Evolutionary conservation across 2,888 invertebrate species (phyloP).

Genomic region (Caenorhabditis parvicauda): DNA sequence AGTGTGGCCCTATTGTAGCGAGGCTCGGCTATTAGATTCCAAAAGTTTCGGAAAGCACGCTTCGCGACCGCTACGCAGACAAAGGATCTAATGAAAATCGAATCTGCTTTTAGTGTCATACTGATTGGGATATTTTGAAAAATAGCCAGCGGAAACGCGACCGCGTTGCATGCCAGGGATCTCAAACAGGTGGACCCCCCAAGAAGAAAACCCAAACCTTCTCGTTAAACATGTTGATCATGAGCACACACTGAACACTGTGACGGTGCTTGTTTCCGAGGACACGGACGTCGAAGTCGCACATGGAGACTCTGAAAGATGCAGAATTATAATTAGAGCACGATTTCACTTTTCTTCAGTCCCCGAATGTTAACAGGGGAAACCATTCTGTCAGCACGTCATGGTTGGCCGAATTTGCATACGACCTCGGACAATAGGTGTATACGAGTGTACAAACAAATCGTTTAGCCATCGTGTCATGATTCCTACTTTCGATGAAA

Average conservation of each 20-base stretch:
- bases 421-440: conserved; percentile 11
- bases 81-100: background rate
- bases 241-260: conserved; percentile 61
- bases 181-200: background rate
- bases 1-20: too few species aligned
- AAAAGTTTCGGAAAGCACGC: too few species aligned
- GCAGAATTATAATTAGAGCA: background rate
- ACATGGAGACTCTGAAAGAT: conserved; percentile 61
- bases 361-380: conserved; percentile 9
- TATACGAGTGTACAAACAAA: background rate
- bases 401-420: conserved; percentile 21
- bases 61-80: too few species aligned
- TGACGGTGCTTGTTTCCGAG: conserved; percentile 66
- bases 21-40: too few species aligned
- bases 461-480: background rate
- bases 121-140: background rate
- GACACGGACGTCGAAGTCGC: conserved; percentile 64
- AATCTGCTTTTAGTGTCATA: background rate
- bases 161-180: background rate
- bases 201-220: conserved; percentile 31
- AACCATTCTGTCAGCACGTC: conserved; percentile 8
- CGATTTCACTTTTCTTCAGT: background rate
- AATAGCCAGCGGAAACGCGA: background rate
- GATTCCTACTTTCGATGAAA: too few species aligned
- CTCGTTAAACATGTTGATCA: conserved; percentile 63